Conservation (phyloP, 2,888 invertebrate species). For the Laspeyria flexula region DNA sequence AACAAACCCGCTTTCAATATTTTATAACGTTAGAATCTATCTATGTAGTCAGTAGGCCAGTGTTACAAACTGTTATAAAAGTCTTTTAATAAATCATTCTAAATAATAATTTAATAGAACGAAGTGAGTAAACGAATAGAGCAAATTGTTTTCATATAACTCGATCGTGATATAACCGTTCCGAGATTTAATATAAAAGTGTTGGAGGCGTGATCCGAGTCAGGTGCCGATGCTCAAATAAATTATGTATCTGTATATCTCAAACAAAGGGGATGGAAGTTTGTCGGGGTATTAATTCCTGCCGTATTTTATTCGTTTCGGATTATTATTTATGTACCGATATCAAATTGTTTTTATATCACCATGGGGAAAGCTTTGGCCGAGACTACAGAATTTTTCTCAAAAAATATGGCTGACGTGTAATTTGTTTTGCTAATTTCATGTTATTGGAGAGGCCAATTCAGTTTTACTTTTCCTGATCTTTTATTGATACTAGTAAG, state of each 20-base stretch:
- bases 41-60: too few relatives aligned
- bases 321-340: constrained; percentile 7
- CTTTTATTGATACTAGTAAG: too few relatives aligned
- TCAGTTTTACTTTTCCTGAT: too few relatives aligned
- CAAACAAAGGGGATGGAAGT: constrained; percentile 49
- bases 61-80: too few relatives aligned
- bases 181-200: constrained; percentile 17
- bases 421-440: too few relatives aligned
- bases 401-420: too few relatives aligned
- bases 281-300: constrained; percentile 35
- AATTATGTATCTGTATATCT: constrained; percentile 43
- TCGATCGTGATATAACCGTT: constrained; percentile 4
- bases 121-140: background rate
- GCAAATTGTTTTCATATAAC: constrained; percentile 8
- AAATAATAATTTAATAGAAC: background rate
- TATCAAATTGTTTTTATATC: constrained; percentile 14
- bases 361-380: background rate
- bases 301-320: background rate
- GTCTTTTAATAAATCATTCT: too few relatives aligned
- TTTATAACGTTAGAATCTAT: too few relatives aligned
- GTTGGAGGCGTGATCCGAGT: constrained; percentile 39
- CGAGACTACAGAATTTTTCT: too few relatives aligned
- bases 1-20: too few relatives aligned
- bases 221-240: constrained; percentile 53
- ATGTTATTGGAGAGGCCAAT: too few relatives aligned